phyloP scores from a whole-genome alignment of 2,113 vertebrate genomes.

The Rhizomys pruinosus region DNA sequence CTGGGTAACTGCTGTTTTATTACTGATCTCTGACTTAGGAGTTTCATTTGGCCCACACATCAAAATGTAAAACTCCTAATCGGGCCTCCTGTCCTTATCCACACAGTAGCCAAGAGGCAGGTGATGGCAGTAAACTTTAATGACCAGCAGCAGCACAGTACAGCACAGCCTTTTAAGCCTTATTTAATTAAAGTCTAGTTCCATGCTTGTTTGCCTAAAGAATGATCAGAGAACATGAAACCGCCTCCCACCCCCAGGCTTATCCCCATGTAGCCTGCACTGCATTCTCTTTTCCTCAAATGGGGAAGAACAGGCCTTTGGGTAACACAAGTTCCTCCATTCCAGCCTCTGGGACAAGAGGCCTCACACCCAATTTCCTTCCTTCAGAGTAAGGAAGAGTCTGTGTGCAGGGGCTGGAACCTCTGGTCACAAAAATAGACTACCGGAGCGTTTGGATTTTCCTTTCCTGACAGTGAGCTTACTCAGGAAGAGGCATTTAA shows the following conservation, averaged over 20 bases:
- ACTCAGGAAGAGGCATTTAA: conserved; percentile 78
- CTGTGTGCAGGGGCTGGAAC: conserved; percentile 63
- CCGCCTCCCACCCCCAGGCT: not conserved
- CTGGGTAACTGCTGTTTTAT: not conserved
- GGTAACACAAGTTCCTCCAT: not conserved
- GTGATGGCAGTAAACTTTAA: conserved; percentile 16
- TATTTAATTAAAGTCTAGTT: conserved; percentile 57
- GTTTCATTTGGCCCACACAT: conserved; percentile 4
- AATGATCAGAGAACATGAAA: not conserved
- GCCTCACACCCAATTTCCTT: conserved; percentile 64
- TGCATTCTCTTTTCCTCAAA: conserved; percentile 44
- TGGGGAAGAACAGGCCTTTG: not conserved
- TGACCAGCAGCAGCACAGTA: not conserved
- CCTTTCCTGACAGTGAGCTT: conserved; percentile 76
- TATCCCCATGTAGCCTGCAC: not conserved
- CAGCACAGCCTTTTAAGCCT: not conserved
- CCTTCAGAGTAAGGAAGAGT: conserved; percentile 67
- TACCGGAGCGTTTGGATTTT: conserved; percentile 69
- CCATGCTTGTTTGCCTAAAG: conserved; percentile 15
- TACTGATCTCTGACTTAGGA: not conserved
- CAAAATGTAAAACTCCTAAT: not conserved
- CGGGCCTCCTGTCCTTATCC: not conserved
- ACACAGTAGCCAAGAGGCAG: conserved; percentile 6
- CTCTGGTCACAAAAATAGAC: conserved; percentile 77
- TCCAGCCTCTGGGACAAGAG: conserved; percentile 6